phyloP scores from a whole-genome alignment of 2,113 vertebrate genomes.

The Xiphorhynchus elegans region DNA sequence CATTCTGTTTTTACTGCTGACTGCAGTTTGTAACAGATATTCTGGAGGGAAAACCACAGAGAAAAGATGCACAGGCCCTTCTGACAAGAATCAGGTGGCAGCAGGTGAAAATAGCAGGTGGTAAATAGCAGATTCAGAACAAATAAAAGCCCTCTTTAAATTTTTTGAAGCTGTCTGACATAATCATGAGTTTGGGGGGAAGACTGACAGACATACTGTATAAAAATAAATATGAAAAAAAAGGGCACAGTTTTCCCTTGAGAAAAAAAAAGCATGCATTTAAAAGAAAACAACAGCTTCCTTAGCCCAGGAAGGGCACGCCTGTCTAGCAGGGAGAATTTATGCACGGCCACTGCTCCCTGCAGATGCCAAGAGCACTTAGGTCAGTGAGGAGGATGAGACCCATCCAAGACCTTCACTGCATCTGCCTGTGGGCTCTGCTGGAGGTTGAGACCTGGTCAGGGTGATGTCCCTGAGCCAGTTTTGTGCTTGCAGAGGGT shows the following conservation, averaged over 20 bases:
- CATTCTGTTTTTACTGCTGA: not conserved
- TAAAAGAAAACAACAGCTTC: not conserved
- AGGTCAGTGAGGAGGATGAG: not conserved
- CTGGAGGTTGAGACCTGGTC: not conserved
- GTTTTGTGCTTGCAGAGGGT: not conserved
- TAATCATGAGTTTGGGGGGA: not conserved
- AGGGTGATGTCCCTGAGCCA: not conserved
- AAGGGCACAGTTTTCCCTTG: not conserved
- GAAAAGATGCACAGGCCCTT: not conserved
- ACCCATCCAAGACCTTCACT: not conserved
- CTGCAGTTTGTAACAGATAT: not conserved
- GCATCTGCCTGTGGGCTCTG: not conserved
- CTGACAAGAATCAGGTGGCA: not conserved
- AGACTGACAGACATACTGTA: not conserved
- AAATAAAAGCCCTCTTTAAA: not conserved
- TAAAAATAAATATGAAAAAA: not conserved
- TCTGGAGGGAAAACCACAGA: accelerated
- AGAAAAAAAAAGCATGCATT: not conserved
- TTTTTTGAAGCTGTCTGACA: not conserved
- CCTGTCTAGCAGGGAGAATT: not conserved
- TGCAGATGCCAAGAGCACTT: not conserved
- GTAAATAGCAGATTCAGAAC: not conserved
- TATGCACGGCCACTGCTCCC: not conserved
- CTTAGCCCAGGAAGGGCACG: not conserved
- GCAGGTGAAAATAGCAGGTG: slow-evolving; percentile 1